Percentiles rank a stretch among this genome's conserved stretches.
Conservation (phyloP, 1,140 invertebrate species). For the Tetraneura akinire region DNA sequence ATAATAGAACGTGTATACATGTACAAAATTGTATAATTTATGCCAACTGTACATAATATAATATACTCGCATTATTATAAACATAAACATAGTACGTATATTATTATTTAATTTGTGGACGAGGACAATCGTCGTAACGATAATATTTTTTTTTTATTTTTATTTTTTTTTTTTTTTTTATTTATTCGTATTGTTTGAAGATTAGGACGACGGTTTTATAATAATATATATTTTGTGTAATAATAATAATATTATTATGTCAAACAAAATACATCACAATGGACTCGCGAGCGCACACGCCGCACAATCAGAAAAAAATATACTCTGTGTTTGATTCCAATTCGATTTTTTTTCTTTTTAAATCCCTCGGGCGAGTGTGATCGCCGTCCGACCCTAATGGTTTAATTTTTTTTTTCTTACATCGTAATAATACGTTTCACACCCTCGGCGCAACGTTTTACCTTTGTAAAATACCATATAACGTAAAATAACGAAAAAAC, state of each 20-base stretch:
- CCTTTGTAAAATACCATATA: neutral
- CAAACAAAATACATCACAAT: neutral
- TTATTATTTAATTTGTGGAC: too few relatives aligned
- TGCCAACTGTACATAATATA: too few relatives aligned
- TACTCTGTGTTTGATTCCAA: neutral
- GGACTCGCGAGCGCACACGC: neutral
- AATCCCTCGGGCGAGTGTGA: conserved; percentile 7
- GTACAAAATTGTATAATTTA: too few relatives aligned
- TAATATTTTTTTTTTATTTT: too few relatives aligned
- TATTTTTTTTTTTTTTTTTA: too few relatives aligned
- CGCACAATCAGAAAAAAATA: too few relatives aligned
- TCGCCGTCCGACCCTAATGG: conserved; percentile 37
- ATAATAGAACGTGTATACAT: too few relatives aligned
- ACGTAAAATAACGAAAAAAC: neutral
- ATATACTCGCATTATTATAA: too few relatives aligned
- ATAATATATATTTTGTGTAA: neutral
- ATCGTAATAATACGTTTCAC: conserved; percentile 41
- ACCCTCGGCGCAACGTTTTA: neutral
- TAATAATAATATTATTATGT: neutral
- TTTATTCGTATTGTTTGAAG: neutral
- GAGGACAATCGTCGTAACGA: too few relatives aligned
- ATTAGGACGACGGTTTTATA: neutral
- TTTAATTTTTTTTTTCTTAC: conserved; percentile 36
- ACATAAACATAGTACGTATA: too few relatives aligned
- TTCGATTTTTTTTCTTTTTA: neutral